Percentiles rank a stretch among this genome's conserved stretches.
phyloP scores from a whole-genome alignment of 2,888 invertebrate species.

The Lepidocyrtinus sp. region DNA sequence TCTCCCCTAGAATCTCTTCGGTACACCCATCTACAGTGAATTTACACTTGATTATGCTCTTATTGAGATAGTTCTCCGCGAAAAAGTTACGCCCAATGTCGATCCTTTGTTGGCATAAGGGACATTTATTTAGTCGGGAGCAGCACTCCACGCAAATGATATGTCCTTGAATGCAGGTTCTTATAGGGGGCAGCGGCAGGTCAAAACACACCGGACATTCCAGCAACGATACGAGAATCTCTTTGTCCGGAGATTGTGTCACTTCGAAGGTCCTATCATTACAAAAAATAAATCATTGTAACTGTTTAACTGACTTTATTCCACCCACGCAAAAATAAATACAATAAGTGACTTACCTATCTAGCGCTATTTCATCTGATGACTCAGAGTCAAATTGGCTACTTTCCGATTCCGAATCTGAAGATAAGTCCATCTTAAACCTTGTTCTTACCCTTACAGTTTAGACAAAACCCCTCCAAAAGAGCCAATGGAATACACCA shows the following conservation, averaged over 20 bases:
- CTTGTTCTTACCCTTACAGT: too few species aligned
- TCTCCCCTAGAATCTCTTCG: conserved; percentile 49
- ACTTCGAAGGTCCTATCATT: conserved; percentile 52
- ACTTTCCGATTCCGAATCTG: conserved; percentile 30
- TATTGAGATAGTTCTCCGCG: conserved; percentile 63
- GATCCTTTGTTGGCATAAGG: conserved; percentile 63
- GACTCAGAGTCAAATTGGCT: conserved; percentile 37
- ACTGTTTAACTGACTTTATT: neutral
- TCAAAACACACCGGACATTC: conserved; percentile 69
- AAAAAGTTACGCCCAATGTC: conserved; percentile 65
- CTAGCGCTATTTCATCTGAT: conserved; percentile 36
- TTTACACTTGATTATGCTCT: conserved; percentile 60
- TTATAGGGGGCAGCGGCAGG: conserved; percentile 63
- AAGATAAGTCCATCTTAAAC: conserved; percentile 18
- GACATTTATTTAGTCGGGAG: conserved; percentile 55
- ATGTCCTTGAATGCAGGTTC: conserved; percentile 64
- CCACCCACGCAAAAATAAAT: neutral
- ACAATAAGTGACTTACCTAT: conserved; percentile 21
- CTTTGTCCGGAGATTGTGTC: conserved; percentile 54
- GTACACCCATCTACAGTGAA: conserved; percentile 64
- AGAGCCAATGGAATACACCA: too few species aligned
- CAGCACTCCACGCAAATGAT: conserved; percentile 63
- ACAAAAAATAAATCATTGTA: neutral
- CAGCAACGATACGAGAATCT: conserved; percentile 59
- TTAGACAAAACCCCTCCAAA: too few species aligned